A percentile compares a stretch with the other conserved stretches of the same genome.
Conservation (phyloP, 2,888 invertebrate genomes). For the Agrochola lota region DNA sequence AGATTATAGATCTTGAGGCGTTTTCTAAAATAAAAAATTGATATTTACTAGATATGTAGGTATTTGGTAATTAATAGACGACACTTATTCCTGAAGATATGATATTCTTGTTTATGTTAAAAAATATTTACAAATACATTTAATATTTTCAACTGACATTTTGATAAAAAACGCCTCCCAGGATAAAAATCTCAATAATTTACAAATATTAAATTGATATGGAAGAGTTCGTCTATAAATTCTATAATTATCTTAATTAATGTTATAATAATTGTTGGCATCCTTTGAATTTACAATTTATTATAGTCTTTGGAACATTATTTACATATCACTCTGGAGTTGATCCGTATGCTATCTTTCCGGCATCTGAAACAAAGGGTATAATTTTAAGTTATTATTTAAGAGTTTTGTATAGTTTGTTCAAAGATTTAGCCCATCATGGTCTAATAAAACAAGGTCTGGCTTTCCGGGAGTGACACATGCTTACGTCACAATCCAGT, state of each 20-base stretch:
- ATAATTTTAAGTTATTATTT: neutral
- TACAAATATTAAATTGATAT: conserved; percentile 75
- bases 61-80: neutral
- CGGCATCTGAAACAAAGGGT: conserved; percentile 80
- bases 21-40: conserved; percentile 27
- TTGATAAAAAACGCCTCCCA: conserved; percentile 50
- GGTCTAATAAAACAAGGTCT: too few relatives aligned
- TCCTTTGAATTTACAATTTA: conserved; percentile 78
- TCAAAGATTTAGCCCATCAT: too few relatives aligned
- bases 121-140: conserved; percentile 21
- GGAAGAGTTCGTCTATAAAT: conserved; percentile 80
- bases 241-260: conserved; percentile 59
- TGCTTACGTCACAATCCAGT: too few relatives aligned
- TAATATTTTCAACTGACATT: too few relatives aligned
- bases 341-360: conserved; percentile 83
- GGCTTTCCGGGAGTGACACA: too few relatives aligned
- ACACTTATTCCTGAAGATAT: conserved; percentile 23
- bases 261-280: conserved; percentile 76
- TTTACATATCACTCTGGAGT: conserved; percentile 66
- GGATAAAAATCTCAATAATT: conserved; percentile 48
- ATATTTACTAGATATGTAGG: conserved; percentile 7
- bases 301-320: conserved; percentile 72
- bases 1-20: conserved; percentile 50
- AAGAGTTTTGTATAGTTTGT: neutral
- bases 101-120: conserved; percentile 16